Evolutionary conservation across 2,888 invertebrate genomes (phyloP).

Genomic region (Sinohyriopsis cumingii): DNA sequence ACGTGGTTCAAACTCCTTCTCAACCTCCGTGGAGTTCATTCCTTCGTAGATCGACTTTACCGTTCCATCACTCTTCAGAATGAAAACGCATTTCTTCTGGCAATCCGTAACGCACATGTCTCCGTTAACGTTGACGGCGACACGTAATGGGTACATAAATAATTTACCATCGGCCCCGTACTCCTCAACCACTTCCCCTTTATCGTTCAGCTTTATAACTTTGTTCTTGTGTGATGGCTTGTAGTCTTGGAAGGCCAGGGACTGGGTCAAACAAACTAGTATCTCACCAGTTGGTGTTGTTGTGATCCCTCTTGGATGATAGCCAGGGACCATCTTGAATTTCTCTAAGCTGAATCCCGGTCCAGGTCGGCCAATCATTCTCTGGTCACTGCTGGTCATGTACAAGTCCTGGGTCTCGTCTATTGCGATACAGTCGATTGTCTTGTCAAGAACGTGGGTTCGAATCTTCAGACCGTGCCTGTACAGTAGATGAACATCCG

Average conservation of each 20-base stretch:
- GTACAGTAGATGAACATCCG: constrained; percentile 38
- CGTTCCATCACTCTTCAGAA: constrained; percentile 37
- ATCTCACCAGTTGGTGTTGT: constrained; percentile 32
- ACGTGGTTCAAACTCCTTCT: constrained; percentile 37
- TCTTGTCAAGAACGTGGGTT: constrained; percentile 37
- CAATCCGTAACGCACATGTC: constrained; percentile 54
- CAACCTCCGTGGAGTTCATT: constrained; percentile 17
- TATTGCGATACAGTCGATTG: constrained; percentile 39
- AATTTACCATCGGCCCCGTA: constrained; percentile 43
- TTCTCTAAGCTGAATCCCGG: constrained; percentile 34
- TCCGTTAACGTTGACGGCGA: constrained; percentile 54
- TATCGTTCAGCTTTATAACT: constrained; percentile 26
- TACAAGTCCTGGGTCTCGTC: constrained; percentile 31
- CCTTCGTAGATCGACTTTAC: constrained; percentile 36
- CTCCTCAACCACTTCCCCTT: constrained; percentile 32
- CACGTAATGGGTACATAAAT: constrained; percentile 45
- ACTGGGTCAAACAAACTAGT: constrained; percentile 40
- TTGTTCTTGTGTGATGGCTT: constrained; percentile 43
- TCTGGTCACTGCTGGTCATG: constrained; percentile 44
- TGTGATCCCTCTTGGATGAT: constrained; percentile 40
- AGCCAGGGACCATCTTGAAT: constrained; percentile 36
- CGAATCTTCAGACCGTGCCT: constrained; percentile 39
- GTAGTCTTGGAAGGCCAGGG: constrained; percentile 45
- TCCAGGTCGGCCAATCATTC: constrained; percentile 34
- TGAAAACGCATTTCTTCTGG: constrained; percentile 36